Base-by-base conservation (phyloP, 1,140 invertebrate species). In the Drosophila paulistorum region DNA sequence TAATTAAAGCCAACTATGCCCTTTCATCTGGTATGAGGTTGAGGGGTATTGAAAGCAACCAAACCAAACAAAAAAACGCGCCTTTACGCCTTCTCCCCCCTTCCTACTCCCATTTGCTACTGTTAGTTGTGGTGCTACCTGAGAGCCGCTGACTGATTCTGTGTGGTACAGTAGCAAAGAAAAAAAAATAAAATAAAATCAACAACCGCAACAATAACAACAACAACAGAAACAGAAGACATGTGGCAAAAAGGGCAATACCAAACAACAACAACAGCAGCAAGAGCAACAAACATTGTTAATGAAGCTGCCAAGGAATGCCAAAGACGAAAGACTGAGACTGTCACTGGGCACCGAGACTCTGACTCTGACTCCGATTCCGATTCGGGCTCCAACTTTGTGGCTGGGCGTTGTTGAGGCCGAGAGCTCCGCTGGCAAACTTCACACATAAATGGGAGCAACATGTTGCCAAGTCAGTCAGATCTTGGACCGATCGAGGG, bases 361-460 rank as follows among this genome's bases (percentile, higher is more conserved):
- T 39, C 37, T 4, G n/a, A 45, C 37, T 23, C 20, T 2, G 45
- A 45, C 6, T 17, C 42, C 42, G 14, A 45, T 10, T 17, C 17
- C 7, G 7, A 20, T 9, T 51, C 45, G 9, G 17, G 17, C 17
- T 45, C 7, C 42, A 7, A 14, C 42, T 51, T 10, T 23, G 17
- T 7, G 45, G 45, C 17, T 51, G 45, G 45, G 45, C 45, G 45
- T 58, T 51, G 37, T 39, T 42, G 66, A 20, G 57, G 33, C 10
- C 35, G 63, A 33, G 42, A 17, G 45, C 59, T 45, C 63, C 64
- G 58, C 71, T 71, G 68, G 64, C 57, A 59, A 59, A 87, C 84
- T 87, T 87, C 84, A 87, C 85, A 89, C 84, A 89, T 87, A 87
- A 87, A 87, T 87, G 84, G 83, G 84, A 87, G 84, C 82, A 86